phyloP scores from a whole-genome alignment of 2,113 vertebrate species.

The Phodopus roborovskii region DNA sequence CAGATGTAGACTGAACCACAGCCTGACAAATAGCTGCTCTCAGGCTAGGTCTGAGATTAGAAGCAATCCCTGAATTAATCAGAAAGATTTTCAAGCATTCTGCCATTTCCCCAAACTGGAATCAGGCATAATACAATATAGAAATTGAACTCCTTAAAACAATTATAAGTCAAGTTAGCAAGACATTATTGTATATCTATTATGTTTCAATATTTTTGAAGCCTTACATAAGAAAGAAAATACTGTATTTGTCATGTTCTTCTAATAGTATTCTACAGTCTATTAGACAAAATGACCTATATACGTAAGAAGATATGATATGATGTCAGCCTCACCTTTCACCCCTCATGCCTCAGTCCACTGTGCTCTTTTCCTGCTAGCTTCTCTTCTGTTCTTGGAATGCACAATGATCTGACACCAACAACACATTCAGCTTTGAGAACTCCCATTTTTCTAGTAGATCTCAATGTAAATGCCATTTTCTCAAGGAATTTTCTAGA shows the following conservation, averaged over 20 bases:
- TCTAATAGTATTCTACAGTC: slow-evolving; percentile 25
- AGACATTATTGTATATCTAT: slow-evolving; percentile 65
- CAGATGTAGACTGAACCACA: neutral
- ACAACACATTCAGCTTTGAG: neutral
- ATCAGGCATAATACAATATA: slow-evolving; percentile 51
- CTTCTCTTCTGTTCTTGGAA: neutral
- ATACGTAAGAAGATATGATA: neutral
- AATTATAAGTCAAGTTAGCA: slow-evolving; percentile 60
- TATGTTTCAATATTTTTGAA: slow-evolving; percentile 60
- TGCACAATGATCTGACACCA: neutral
- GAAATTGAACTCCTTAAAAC: slow-evolving; percentile 56
- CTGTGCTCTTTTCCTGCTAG: neutral
- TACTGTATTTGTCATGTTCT: slow-evolving; percentile 34
- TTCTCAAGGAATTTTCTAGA: slow-evolving; percentile 2
- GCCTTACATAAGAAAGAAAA: slow-evolving; percentile 49
- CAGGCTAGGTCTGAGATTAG: neutral
- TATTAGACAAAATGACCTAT: slow-evolving; percentile 52
- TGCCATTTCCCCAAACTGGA: slow-evolving; percentile 40
- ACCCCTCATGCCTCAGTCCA: neutral
- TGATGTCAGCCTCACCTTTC: slow-evolving; percentile 5
- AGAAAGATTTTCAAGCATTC: slow-evolving; percentile 51
- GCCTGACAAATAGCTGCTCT: slow-evolving; percentile 48
- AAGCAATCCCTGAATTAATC: slow-evolving; percentile 70
- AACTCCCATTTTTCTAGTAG: slow-evolving; percentile 27
- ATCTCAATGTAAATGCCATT: slow-evolving; percentile 50